Evolutionary conservation across 1,140 invertebrate genomes (phyloP).

Genomic region (Zophobas morio): DNA sequence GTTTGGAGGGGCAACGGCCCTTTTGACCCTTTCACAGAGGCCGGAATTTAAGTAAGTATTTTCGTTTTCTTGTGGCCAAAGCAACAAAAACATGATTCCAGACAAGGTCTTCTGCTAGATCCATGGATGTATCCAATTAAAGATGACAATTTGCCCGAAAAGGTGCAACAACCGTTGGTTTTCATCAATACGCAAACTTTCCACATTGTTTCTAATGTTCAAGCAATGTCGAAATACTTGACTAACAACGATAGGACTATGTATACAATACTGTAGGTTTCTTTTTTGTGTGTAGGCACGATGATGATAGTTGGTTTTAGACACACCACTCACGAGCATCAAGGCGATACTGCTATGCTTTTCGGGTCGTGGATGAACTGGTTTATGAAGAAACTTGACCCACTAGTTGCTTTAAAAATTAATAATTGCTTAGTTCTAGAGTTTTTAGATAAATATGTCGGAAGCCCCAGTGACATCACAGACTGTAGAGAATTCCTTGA

Average conservation of each 20-base stretch:
- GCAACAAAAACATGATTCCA: conserved; percentile 57
- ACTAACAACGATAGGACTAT: conserved; percentile 62
- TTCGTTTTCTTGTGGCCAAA: not conserved
- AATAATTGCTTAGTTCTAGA: conserved; percentile 67
- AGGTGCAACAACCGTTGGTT: conserved; percentile 73
- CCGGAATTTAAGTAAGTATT: conserved; percentile 71
- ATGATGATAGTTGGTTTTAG: conserved; percentile 57
- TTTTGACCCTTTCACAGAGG: conserved; percentile 72
- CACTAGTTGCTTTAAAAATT: conserved; percentile 65
- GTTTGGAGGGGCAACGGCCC: conserved; percentile 77
- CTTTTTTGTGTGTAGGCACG: not conserved
- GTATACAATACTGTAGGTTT: conserved; percentile 70
- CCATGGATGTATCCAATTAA: conserved; percentile 81
- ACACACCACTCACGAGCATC: conserved; percentile 69
- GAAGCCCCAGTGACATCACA: conserved; percentile 49
- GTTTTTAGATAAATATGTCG: conserved; percentile 64
- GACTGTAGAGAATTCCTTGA: conserved; percentile 57
- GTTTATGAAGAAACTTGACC: conserved; percentile 69
- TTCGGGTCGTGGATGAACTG: conserved; percentile 69
- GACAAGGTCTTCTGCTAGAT: conserved; percentile 75
- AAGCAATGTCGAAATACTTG: conserved; percentile 70
- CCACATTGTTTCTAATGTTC: conserved; percentile 75
- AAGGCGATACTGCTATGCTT: conserved; percentile 67
- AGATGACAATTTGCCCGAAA: conserved; percentile 68
- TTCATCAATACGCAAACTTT: conserved; percentile 80